phyloP scores from a whole-genome alignment of 2,888 invertebrate species.

The Rotaria macrura region DNA sequence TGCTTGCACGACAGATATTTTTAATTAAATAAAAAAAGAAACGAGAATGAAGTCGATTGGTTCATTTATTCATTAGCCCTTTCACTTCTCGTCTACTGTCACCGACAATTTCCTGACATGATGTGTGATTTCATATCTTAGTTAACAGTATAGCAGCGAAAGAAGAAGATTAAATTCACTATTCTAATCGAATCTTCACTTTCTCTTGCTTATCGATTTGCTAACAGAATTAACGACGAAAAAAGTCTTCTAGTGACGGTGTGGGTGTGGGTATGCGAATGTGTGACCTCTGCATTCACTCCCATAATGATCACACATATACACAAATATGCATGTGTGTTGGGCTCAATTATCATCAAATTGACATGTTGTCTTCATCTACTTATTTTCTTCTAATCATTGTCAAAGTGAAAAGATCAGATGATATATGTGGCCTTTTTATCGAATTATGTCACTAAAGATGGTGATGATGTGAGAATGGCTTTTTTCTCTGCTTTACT shows the following conservation, averaged over 20 bases:
- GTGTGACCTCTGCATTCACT: not conserved
- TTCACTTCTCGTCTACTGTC: not conserved
- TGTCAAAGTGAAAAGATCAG: constrained; percentile 11
- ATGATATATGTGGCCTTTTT: not conserved
- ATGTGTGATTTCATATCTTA: constrained; percentile 1
- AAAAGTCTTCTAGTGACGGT: not conserved
- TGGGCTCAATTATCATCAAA: not conserved
- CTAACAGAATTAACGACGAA: not conserved
- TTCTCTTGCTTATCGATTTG: not conserved
- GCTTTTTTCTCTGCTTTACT: not conserved
- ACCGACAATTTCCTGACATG: not conserved
- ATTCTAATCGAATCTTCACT: not conserved
- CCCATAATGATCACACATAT: not conserved
- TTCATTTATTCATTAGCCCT: not conserved
- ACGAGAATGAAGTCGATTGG: not conserved
- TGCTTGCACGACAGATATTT: not conserved
- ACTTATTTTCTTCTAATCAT: constrained; percentile 3
- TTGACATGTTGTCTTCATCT: not conserved
- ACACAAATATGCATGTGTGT: not conserved
- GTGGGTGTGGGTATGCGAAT: not conserved
- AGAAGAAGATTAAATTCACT: constrained; percentile 9
- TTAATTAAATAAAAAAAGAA: not conserved
- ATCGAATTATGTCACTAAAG: not conserved
- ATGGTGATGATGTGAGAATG: not conserved
- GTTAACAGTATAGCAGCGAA: not conserved